Evolutionary conservation across 92 coral and sea anemone species (phyloP).

Genomic region (Paramuricea clavata): DNA sequence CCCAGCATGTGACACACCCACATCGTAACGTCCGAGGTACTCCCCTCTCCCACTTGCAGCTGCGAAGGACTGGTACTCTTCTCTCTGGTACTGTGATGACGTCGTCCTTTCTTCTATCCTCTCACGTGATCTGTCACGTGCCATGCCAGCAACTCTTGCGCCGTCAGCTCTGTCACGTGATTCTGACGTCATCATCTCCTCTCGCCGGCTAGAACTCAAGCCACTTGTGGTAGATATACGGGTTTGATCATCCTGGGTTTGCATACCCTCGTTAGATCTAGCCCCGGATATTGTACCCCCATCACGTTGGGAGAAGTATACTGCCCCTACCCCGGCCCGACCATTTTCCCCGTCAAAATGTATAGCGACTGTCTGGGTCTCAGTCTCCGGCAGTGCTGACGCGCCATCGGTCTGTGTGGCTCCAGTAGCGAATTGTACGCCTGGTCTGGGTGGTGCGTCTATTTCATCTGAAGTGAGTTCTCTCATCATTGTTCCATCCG

Average conservation of each 20-base stretch:
- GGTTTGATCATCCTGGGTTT: not conserved
- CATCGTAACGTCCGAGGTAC: conserved; percentile 34
- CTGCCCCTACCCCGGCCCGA: conserved; percentile 7
- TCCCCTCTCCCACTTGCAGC: not conserved
- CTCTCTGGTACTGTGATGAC: conserved; percentile 40
- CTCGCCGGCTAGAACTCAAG: conserved; percentile 5
- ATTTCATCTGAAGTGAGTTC: conserved; percentile 37
- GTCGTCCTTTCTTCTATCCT: conserved; percentile 6
- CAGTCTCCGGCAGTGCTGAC: conserved; percentile 19
- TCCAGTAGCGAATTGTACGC: conserved; percentile 18
- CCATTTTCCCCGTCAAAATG: conserved; percentile 23
- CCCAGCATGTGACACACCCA: not conserved
- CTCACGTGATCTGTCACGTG: conserved; percentile 18
- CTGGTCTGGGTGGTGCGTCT: conserved; percentile 11
- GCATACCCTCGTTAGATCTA: conserved; percentile 34
- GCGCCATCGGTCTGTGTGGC: conserved; percentile 24
- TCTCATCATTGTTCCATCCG: conserved; percentile 41
- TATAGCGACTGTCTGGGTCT: conserved; percentile 33
- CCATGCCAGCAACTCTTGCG: not conserved
- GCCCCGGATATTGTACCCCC: not conserved
- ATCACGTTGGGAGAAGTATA: conserved; percentile 4
- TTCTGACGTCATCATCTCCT: conserved; percentile 1
- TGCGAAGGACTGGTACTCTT: not conserved
- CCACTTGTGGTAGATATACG: conserved; percentile 7
- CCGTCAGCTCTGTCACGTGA: conserved; percentile 6